Conservation (phyloP, 2,797 vertebrate genomes). For the Tinamus major region DNA sequence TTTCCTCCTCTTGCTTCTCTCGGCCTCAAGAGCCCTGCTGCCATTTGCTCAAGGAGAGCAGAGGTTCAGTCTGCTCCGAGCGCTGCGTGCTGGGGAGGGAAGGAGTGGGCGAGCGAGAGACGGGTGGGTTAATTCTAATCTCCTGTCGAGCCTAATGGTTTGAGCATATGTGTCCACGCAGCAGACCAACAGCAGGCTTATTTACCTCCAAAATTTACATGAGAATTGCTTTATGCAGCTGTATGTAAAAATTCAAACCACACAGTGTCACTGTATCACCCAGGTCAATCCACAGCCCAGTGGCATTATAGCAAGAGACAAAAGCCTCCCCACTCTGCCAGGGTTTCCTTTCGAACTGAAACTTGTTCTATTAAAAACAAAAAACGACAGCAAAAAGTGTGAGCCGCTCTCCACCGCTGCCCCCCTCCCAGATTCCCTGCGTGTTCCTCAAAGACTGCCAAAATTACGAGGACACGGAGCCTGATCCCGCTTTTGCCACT, state of each 20-base stretch:
- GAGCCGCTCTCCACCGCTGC: background rate
- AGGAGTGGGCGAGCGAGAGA: constrained; percentile 1
- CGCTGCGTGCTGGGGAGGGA: background rate
- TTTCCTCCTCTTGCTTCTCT: background rate
- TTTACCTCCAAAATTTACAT: constrained; percentile 81
- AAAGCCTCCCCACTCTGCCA: constrained; percentile 66
- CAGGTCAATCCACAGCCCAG: constrained; percentile 74
- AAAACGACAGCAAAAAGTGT: constrained; percentile 3
- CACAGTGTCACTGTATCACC: constrained; percentile 72
- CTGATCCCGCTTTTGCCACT: constrained; percentile 28
- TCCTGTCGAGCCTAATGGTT: constrained; percentile 72
- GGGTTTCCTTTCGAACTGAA: constrained; percentile 35
- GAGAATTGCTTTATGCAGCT: constrained; percentile 82
- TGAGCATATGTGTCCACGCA: constrained; percentile 74
- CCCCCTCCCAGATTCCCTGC: background rate
- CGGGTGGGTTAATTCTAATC: constrained; percentile 71
- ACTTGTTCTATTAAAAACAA: constrained; percentile 57
- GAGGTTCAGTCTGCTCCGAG: constrained; percentile 23
- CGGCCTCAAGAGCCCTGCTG: constrained; percentile 42
- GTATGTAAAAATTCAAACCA: constrained; percentile 82
- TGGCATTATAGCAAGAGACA: constrained; percentile 72
- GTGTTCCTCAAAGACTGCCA: background rate
- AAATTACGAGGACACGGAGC: constrained; percentile 10
- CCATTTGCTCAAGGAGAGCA: constrained; percentile 1
- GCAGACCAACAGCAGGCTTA: constrained; percentile 75